Base-by-base conservation (phyloP, 1,140 invertebrate genomes). In the Antheraea mylitta region DNA sequence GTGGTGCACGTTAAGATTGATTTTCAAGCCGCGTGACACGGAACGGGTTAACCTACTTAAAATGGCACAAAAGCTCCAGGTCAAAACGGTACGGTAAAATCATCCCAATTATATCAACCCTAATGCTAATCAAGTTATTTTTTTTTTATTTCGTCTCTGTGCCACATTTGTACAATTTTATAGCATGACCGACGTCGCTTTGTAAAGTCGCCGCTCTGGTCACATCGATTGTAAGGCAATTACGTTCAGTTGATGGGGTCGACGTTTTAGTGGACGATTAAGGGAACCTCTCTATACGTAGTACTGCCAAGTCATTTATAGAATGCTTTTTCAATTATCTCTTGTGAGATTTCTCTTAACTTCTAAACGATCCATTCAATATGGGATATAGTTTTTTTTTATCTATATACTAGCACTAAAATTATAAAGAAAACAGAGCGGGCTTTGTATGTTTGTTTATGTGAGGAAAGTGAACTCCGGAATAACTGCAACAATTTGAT, bases 301-400 rank as follows among this genome's bases (percentile, higher is more conserved):
- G 7, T 53, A 53, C 6, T 53, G 45, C 16, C 45, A 16, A 61
- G 60, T 61, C 36, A 13, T 22, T 19, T 22, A 22, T 13, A 11
- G 60, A 61, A 61, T 36, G n/a, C 3, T 61, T 61, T 61, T 61
- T 61, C 19, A 61, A 61, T 61, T 42, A 42, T 42, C 38, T 42
- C 38, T 7, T 11, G 38, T 42, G 38, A 42, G 38, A 7, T 9
- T 53, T n/a, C 45, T 16, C 13, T 16, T 53, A 10, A 7, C 7
- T 53, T 53, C 11, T 53, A 61, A 22, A 61, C 11, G 59, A 7
- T 10, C 59, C 22, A 30, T 30, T 30, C 22, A 4, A 30, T 30
- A 18, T 61, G 30, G 30, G 4, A n/a, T 36, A 61, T 61, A 22
- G 9, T 61, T 19, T 61, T 8, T 60, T 3, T 61, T 3, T 61